Base-by-base conservation (phyloP, 1,140 invertebrate species). In the Macrobrachium nipponense region DNA sequence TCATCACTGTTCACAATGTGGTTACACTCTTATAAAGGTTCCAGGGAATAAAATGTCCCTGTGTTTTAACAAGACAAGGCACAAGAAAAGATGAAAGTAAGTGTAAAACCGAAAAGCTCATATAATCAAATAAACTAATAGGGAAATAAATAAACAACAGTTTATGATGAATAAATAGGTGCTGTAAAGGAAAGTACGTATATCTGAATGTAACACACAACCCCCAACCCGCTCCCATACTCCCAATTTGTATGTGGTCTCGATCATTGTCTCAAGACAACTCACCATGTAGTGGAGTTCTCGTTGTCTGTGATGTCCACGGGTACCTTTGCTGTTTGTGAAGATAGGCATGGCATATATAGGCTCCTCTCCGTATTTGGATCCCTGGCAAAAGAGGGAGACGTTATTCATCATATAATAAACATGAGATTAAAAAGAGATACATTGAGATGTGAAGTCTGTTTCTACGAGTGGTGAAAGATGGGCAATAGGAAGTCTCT, bases 201-300 rank as follows among this genome's bases (percentile, higher is more conserved):
- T 51, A 20, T 12, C 43, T 78, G 3, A 11, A 59, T n/a, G 15
- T 11, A 78, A n/a, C 43, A 23, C 59, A 1, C 14, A n/a, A n/a
- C 7, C 59, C n/a, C 17, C n/a, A 11, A 6, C 10, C 43, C 43
- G 10, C n/a, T 58, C 59, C 76, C 17, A 17, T 15, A 14, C 14
- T 5, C 12, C 18, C 43, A 59, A 58, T 12, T 5, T 20, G 58
- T 18, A 36, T 23, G 20, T 23, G 15, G 7, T 36, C 44, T 12
- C 12, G 36, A 5, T 66, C 15, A 81, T 23, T 5, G 20, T 20
- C 23, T 8, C 27, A 20, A 20, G 36, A 20, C 10, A 36, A 58
- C 75, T 68, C 58, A 85, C 82, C 82, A 85, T 85, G 43, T 85
- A 85, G 62, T 85, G 82, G 36, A 85, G 82, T 58, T 85, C 82